Conservation (phyloP, 2,888 invertebrate genomes). For the Nephrotoma appendiculata region DNA sequence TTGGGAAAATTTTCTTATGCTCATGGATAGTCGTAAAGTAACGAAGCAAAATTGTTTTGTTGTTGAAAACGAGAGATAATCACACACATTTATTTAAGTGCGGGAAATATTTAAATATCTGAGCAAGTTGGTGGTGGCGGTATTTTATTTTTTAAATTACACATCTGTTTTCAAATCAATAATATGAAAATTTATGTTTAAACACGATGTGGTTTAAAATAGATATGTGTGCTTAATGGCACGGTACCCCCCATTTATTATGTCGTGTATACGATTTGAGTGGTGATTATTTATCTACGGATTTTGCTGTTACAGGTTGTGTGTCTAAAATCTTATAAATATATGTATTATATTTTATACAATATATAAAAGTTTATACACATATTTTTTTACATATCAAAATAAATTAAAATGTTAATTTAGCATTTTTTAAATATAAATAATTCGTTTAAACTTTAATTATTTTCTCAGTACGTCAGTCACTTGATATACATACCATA, state of each 20-base stretch:
- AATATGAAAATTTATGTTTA: neutral
- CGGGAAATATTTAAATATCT: neutral
- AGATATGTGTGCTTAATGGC: neutral
- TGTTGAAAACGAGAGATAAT: neutral
- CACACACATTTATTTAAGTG: neutral
- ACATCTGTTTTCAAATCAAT: neutral
- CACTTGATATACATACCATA: too few species aligned
- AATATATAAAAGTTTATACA: too few species aligned
- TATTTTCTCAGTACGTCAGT: too few species aligned
- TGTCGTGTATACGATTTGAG: neutral
- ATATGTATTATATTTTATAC: too few species aligned
- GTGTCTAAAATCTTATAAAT: too few species aligned
- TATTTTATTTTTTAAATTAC: neutral
- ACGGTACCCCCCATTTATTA: neutral
- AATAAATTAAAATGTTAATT: too few species aligned
- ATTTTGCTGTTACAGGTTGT: too few species aligned
- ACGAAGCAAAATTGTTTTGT: neutral
- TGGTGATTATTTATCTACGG: neutral
- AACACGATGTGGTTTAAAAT: neutral
- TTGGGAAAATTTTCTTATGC: neutral
- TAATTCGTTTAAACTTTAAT: too few species aligned
- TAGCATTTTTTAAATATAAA: too few species aligned
- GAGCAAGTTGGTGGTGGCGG: neutral
- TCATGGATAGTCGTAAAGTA: neutral
- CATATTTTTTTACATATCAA: too few species aligned